Evolutionary conservation across 2,113 vertebrate species (phyloP).

Genomic region (Sitta europaea): DNA sequence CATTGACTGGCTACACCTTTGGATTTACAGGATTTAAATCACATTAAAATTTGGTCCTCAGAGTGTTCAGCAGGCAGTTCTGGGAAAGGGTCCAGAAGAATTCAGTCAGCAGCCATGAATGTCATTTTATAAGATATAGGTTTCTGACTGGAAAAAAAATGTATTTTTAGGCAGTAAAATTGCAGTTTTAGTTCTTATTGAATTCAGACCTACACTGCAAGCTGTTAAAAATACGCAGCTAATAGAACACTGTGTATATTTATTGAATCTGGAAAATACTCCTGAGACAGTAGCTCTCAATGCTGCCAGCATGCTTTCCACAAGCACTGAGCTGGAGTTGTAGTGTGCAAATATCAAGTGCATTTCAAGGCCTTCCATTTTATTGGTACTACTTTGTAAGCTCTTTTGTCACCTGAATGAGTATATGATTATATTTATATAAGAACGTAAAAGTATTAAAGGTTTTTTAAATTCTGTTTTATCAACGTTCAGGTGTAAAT

Average conservation of each 20-base stretch:
- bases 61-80: not conserved
- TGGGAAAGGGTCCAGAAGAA: slow-evolving; percentile 2
- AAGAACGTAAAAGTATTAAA: not conserved
- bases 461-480: not conserved
- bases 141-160: not conserved
- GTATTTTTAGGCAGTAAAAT: not conserved
- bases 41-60: not conserved
- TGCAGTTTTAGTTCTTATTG: not conserved
- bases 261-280: not conserved
- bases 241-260: not conserved
- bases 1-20: not conserved
- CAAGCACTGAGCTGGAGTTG: not conserved
- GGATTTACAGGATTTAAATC: slow-evolving; percentile 22
- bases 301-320: not conserved
- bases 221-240: not conserved
- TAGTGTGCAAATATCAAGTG: not conserved
- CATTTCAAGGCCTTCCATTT: not conserved
- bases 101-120: not conserved
- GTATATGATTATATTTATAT: not conserved
- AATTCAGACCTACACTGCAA: not conserved
- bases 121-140: not conserved
- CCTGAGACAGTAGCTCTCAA: not conserved
- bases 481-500: not conserved
- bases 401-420: not conserved
- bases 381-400: not conserved